Conservation (phyloP, 1,140 invertebrate genomes). For the Drosophila nebulosa region DNA sequence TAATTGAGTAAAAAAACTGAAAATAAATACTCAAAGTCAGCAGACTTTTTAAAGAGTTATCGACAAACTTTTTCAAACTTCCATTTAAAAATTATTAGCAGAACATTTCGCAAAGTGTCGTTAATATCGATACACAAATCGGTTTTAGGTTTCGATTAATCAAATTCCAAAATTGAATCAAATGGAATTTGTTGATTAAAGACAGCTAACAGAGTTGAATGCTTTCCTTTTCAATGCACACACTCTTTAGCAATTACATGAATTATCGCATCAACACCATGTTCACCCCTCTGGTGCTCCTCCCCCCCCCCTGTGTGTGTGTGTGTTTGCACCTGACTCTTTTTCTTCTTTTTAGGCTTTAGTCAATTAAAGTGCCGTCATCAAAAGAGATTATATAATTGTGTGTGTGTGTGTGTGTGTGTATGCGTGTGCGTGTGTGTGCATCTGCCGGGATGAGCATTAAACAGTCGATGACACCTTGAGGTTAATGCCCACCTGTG, state of each 20-base stretch:
- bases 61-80: too few species aligned
- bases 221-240: conserved; percentile 20
- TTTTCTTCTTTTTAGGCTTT: not conserved
- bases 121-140: too few species aligned
- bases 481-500: conserved; percentile 1
- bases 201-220: not conserved
- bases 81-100: too few species aligned
- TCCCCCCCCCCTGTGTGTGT: too few species aligned
- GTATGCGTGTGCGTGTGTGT: conserved; percentile 6
- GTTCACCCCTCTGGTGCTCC: not conserved
- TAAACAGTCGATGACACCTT: conserved; percentile 57
- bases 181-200: not conserved
- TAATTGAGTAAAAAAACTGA: too few species aligned
- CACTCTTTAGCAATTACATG: conserved; percentile 37
- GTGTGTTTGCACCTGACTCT: not conserved
- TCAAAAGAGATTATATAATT: conserved; percentile 25
- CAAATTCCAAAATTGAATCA: too few species aligned
- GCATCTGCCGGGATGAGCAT: conserved; percentile 33
- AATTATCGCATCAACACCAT: conserved; percentile 41
- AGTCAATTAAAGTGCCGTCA: conserved; percentile 25
- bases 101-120: too few species aligned
- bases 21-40: too few species aligned
- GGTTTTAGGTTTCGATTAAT: too few species aligned
- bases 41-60: too few species aligned
- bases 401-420: not conserved